Base-by-base conservation (phyloP, 37 sponge, comb jelly and placozoan genomes). In the Tethya wilhelma region DNA sequence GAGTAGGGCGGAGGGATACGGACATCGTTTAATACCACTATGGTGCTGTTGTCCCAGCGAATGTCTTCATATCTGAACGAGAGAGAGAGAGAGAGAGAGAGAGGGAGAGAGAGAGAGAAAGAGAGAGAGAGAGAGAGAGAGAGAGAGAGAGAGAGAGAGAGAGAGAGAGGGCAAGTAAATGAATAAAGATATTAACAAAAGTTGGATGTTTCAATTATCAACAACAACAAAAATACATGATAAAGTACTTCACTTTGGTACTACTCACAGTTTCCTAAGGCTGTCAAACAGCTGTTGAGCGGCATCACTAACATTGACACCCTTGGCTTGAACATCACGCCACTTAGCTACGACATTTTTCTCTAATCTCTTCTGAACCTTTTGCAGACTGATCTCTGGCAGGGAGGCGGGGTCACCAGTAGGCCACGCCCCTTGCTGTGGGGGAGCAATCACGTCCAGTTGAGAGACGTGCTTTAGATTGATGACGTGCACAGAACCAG, bases 201-300 rank as follows among this genome's bases (percentile, higher is more conserved):
- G 46, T 28, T 44, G 46, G 43, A 29, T 22, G 25, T 32, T 30
- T 23, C 69, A 32, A 11, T 7, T 8, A 45, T 19, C 8, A 44
- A 75, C 62, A 56, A 57, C 62, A 56, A 4, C 4, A 56, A 32
- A 40, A 31, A 12, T 68, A 23, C 11, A 17, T 34, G 26, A 68
- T 38, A 14, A 12, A 62, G 33, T 34, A 68, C 9, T 7, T 38
- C 5, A 49, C 14, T 14, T 49, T 49, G n/a, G n/a, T n/a, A 60
- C 63, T 29, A 38, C 80, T 87, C 65, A 89, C 79, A 79, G 64
- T 72, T 82, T 89, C 26, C 43, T 68, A 22, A 89, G 53, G 25
- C 26, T n/a, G 60, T 89, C 66, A 46, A 79, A 89, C 32, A 89
- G 69, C 17, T 73, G 73, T 39, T 89, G 89, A 2, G 89, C 89